Evolutionary conservation across 1,140 invertebrate genomes (phyloP).

Genomic region (Lordiphosa mommai): DNA sequence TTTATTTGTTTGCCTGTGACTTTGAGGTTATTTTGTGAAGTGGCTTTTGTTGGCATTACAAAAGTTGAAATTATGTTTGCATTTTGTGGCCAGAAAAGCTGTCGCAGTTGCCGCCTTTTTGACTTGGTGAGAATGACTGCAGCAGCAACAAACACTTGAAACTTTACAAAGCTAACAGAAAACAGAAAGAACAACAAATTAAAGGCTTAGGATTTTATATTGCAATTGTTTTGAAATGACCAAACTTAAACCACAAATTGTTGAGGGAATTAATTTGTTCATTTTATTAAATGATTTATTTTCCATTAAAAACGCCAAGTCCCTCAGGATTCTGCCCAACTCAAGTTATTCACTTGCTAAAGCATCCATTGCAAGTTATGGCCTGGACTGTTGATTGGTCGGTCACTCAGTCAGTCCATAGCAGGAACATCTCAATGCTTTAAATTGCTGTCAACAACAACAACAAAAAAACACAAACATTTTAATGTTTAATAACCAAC

Average conservation of each 20-base stretch:
- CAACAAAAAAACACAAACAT: conserved; percentile 18
- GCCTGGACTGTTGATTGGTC: conserved; percentile 11
- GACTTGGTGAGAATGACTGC: conserved; percentile 46
- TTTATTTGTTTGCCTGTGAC: conserved; percentile 17
- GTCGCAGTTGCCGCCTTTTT: conserved; percentile 35
- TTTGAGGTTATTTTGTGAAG: conserved; percentile 7
- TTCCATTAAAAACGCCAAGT: too few relatives aligned
- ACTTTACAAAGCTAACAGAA: conserved; percentile 29
- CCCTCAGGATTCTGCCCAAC: neutral
- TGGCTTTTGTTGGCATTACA: conserved; percentile 10
- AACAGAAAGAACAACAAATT: conserved; percentile 1
- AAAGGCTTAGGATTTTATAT: conserved; percentile 7
- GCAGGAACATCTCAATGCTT: neutral
- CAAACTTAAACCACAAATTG: too few relatives aligned
- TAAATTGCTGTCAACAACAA: conserved; percentile 8
- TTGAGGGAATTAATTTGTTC: neutral
- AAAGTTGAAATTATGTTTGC: conserved; percentile 68
- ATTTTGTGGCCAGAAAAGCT: conserved; percentile 46
- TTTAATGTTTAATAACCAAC: conserved; percentile 57
- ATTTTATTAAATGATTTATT: neutral
- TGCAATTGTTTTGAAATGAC: neutral
- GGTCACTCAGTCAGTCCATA: conserved; percentile 9
- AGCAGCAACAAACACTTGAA: conserved; percentile 26
- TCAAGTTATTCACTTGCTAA: too few relatives aligned
- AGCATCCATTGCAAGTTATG: conserved; percentile 3